phyloP scores from a whole-genome alignment of 1,140 invertebrate genomes.

The Papilio polytes region DNA sequence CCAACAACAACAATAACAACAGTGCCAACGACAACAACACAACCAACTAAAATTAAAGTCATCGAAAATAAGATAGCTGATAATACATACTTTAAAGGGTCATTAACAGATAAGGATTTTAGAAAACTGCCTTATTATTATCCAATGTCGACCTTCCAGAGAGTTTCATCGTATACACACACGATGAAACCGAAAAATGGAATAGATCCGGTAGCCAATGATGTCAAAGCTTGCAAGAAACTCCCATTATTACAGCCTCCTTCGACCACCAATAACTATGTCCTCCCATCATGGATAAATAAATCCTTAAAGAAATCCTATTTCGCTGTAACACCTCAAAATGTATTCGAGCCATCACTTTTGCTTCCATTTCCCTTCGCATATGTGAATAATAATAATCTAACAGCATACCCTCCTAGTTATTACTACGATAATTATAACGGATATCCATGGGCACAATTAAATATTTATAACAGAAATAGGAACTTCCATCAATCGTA shows the following conservation, averaged over 20 bases:
- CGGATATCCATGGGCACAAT: constrained; percentile 56
- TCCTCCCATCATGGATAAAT: constrained; percentile 40
- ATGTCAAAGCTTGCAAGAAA: constrained; percentile 43
- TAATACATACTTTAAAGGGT: constrained; percentile 48
- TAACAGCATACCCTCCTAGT: constrained; percentile 50
- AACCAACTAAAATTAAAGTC: not conserved
- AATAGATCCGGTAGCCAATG: constrained; percentile 10
- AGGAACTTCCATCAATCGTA: constrained; percentile 46
- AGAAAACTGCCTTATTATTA: constrained; percentile 64
- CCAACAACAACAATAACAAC: constrained; percentile 41
- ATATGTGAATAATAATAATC: constrained; percentile 57
- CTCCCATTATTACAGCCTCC: not conserved
- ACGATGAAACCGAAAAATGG: constrained; percentile 37
- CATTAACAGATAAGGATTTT: constrained; percentile 50
- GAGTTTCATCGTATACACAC: constrained; percentile 56
- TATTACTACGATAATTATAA: constrained; percentile 56
- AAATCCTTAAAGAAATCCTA: constrained; percentile 38
- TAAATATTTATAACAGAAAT: constrained; percentile 49
- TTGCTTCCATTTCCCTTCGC: constrained; percentile 66
- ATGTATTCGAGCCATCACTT: constrained; percentile 40
- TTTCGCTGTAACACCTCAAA: constrained; percentile 28
- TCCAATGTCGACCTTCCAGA: constrained; percentile 63
- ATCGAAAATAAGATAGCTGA: constrained; percentile 41
- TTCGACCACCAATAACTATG: constrained; percentile 37
- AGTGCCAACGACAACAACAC: constrained; percentile 22